phyloP scores from a whole-genome alignment of 2,113 vertebrate genomes.

The Lamprotornis superbus region DNA sequence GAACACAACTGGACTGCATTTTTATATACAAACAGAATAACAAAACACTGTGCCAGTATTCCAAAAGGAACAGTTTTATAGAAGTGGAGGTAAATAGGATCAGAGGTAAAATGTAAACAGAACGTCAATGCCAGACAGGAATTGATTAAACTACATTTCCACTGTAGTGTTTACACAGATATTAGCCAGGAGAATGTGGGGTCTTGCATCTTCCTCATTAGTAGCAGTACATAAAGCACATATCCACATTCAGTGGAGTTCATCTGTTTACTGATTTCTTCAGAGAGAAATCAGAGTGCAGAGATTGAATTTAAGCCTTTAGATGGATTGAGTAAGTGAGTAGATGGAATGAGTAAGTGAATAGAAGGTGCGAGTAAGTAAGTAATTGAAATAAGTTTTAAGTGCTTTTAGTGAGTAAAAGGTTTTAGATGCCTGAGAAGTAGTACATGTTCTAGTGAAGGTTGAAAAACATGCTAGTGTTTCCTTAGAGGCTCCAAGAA shows the following conservation, averaged over 20 bases:
- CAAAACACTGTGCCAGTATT: background rate
- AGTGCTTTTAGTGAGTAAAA: too few relatives aligned
- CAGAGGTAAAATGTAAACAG: background rate
- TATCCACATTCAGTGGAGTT: background rate
- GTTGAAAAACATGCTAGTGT: too few relatives aligned
- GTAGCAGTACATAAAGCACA: background rate
- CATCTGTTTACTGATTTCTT: background rate
- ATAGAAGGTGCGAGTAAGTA: too few relatives aligned
- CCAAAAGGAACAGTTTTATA: background rate
- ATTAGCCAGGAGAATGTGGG: background rate
- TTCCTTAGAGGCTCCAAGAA: too few relatives aligned
- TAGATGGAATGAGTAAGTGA: too few relatives aligned
- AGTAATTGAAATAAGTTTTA: too few relatives aligned
- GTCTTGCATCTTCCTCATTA: background rate
- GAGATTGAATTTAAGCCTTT: too few relatives aligned
- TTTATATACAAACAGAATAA: background rate
- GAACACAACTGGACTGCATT: background rate
- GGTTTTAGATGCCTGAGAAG: too few relatives aligned
- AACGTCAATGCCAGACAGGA: background rate
- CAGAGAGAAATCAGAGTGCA: too few relatives aligned
- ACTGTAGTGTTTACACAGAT: background rate
- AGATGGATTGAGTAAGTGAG: too few relatives aligned
- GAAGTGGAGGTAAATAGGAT: background rate
- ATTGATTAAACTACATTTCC: background rate
- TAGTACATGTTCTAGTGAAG: too few relatives aligned